These are phyloP conservation scores for Lasiurus borealis DNA, from an alignment of 2,113 vertebrate genomes.

Conservation along the genomic window DNA sequence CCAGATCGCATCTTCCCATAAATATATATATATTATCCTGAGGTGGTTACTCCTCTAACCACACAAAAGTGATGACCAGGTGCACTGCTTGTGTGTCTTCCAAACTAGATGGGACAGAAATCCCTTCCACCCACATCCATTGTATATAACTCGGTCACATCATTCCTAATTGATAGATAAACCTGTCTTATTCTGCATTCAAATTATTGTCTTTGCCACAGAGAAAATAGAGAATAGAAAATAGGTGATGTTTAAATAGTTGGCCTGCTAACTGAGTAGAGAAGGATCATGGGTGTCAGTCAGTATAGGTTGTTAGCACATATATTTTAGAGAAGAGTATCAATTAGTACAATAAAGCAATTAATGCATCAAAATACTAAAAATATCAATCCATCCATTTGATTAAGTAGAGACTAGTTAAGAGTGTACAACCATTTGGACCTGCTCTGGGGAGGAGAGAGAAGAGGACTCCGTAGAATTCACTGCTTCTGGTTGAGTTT, in stretches of 20 bases:
- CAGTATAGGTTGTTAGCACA: neutral
- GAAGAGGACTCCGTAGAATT: neutral
- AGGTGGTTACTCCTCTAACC: neutral
- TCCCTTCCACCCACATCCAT: neutral
- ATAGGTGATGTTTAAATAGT: neutral
- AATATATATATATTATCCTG: neutral
- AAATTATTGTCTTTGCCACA: neutral
- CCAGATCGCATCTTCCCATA: neutral
- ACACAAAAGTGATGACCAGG: neutral
- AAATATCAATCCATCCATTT: neutral
- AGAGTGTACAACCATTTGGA: neutral
- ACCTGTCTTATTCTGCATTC: neutral
- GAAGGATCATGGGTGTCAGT: neutral
- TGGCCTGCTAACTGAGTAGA: neutral
- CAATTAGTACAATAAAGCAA: conserved; percentile 15
- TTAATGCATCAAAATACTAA: neutral
- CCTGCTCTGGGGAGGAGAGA: neutral
- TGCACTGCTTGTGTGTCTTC: neutral
- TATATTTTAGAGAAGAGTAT: neutral
- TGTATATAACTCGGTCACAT: neutral
- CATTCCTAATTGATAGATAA: neutral
- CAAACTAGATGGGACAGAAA: neutral
- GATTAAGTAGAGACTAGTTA: neutral
- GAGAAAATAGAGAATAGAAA: neutral
- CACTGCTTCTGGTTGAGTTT: neutral